Percentiles rank a stretch among this genome's conserved stretches.
Evolutionary conservation across 2,113 vertebrate species (phyloP).

Genomic region (Myrmecophaga tridactyla): DNA sequence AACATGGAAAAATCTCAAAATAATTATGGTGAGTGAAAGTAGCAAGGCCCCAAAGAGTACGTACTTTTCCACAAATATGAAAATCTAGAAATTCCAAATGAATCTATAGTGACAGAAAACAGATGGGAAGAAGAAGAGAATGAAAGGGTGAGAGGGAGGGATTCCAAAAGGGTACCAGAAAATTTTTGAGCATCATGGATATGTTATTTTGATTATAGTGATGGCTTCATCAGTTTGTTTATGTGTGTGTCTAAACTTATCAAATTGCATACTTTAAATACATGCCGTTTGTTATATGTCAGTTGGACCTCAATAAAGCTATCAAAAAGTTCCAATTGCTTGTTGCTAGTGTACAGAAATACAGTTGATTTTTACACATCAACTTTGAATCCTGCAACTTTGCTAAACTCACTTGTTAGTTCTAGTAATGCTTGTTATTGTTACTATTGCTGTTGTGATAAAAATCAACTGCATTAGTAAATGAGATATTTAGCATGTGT

Average conservation of each 20-base stretch:
- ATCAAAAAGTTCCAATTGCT: neutral
- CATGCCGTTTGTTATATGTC: neutral
- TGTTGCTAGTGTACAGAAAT: neutral
- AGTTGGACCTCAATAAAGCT: neutral
- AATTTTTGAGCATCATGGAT: neutral
- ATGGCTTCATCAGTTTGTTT: neutral
- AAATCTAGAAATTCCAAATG: constrained; percentile 4
- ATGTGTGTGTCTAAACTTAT: neutral
- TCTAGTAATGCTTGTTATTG: neutral
- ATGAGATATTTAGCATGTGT: neutral
- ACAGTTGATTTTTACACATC: neutral
- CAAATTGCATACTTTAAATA: neutral
- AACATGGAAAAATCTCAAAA: neutral
- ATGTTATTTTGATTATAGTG: neutral
- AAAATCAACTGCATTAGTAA: constrained; percentile 19
- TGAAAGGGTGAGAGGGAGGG: neutral
- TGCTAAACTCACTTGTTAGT: neutral
- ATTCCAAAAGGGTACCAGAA: neutral
- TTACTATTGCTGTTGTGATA: neutral
- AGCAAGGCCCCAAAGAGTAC: neutral
- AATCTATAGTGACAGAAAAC: neutral
- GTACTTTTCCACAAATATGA: neutral
- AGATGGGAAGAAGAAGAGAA: neutral
- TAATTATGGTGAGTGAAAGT: neutral
- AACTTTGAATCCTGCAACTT: neutral